Evolutionary conservation across 2,113 vertebrate genomes (phyloP), one percentile per base, ranked within the genome.

Genomic region (Trichomycterus rosablanca): DNA sequence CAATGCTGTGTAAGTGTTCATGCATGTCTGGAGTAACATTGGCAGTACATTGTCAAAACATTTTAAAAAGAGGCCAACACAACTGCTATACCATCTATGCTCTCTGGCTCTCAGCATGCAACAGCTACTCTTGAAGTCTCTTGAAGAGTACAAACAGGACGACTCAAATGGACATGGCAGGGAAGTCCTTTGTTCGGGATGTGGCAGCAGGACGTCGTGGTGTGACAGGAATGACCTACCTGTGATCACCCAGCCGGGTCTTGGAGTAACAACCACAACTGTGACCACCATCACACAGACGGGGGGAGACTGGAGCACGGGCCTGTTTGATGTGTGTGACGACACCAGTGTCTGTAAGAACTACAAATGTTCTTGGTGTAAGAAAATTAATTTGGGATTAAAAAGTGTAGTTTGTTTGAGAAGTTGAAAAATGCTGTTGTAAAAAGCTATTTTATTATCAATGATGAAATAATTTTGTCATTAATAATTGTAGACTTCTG

Each of bases 241-340:
- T 0, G 55, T 85, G 5, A 26, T 87, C 43, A 84, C 71, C 0
- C 92, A 93, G 78, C 90, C 91, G 0, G 68, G 80, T 1, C 76
- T 78, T 2, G 81, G 80, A 3, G 42, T 76, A n/a, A 74, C 81
- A 63, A 84, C 77, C 11, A 86, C 86, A 0, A 86, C 80, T 0
- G 9, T 90, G 64, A 85, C 88, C 22, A 78, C 82, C 3, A 72
- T 91, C 67, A 79, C 86, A 0, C 87, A 81, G 76, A 89, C 85
- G 0, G 86, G 88, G 0, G 79, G 88, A 42, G 81, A 71, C 73
- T 88, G 89, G 90, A 90, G 81, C 76, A 83, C 84, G 0, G 78
- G 89, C 49, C 84, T 91, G 54, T 83, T 88, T 45, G 68, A 84
- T 32, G 52, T 88, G 74, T 88, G 87, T 37, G 68, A 52, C 58